A percentile compares a stretch with the other conserved stretches of the same genome.
Evolutionary conservation across 2,888 invertebrate species (phyloP).

Genomic region (Leistus spinibarbis): DNA sequence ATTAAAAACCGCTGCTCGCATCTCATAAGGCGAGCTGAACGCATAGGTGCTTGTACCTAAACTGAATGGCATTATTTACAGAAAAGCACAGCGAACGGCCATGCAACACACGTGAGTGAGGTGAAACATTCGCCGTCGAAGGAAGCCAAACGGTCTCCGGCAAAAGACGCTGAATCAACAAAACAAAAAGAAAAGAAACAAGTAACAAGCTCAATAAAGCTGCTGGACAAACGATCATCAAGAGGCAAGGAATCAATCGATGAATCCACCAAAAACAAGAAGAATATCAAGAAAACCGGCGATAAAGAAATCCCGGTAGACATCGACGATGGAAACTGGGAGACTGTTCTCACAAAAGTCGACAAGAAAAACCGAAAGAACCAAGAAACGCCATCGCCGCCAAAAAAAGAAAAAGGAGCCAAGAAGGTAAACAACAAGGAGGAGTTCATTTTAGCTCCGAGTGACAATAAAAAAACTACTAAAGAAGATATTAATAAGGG

Average conservation of each 20-base stretch:
- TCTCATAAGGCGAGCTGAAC: too few relatives aligned
- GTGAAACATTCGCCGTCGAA: constrained; percentile 60
- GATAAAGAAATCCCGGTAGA: constrained; percentile 70
- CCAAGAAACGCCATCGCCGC: constrained; percentile 58
- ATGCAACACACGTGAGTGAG: constrained; percentile 62
- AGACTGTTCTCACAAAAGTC: constrained; percentile 70
- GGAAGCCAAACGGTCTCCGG: constrained; percentile 51
- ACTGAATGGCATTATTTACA: constrained; percentile 54
- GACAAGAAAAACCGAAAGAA: constrained; percentile 76
- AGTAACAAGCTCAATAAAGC: constrained; percentile 49
- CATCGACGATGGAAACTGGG: constrained; percentile 78
- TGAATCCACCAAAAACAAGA: constrained; percentile 51
- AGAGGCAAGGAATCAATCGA: constrained; percentile 53
- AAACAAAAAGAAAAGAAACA: constrained; percentile 59
- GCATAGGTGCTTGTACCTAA: neutral
- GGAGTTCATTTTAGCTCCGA: constrained; percentile 42
- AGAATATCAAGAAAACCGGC: constrained; percentile 60
- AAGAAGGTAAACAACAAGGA: constrained; percentile 50
- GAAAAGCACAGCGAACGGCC: constrained; percentile 69
- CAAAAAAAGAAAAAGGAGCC: constrained; percentile 55
- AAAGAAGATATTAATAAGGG: constrained; percentile 61
- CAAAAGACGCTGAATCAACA: constrained; percentile 62
- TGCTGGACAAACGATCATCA: constrained; percentile 61
- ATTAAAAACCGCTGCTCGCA: too few relatives aligned
- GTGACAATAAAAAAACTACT: constrained; percentile 59